Percentiles rank a stretch among this genome's conserved stretches.
These are phyloP conservation scores for Ammodytes dubius DNA, from an alignment of 2,113 vertebrate species.

Conservation along the genomic window DNA sequence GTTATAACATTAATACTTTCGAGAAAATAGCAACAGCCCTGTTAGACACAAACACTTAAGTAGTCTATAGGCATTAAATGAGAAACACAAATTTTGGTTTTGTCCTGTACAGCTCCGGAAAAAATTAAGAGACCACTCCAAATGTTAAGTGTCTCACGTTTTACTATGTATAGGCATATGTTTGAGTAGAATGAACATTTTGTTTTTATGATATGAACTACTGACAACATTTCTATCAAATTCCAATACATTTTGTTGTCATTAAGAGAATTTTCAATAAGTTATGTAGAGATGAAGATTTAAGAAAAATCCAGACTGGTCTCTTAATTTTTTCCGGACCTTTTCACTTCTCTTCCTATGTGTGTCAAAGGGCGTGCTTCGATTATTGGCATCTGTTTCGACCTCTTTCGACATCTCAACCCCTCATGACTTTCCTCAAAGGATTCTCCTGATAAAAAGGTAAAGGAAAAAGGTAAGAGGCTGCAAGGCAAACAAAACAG, in stretches of 20 bases:
- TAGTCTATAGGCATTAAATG: neutral
- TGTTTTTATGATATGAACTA: too few species aligned
- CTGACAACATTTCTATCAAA: too few species aligned
- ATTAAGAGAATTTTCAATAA: too few species aligned
- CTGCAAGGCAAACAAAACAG: neutral
- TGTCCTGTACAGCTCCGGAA: too few species aligned
- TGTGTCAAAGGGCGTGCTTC: too few species aligned
- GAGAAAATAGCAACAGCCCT: neutral
- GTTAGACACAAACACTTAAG: neutral
- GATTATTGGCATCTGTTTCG: neutral
- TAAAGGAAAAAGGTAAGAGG: neutral
- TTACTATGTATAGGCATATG: too few species aligned
- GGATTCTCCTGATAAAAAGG: neutral
- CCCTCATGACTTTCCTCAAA: conserved; percentile 4
- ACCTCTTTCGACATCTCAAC: neutral
- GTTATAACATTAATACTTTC: neutral
- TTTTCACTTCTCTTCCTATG: neutral
- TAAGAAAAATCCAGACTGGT: too few species aligned
- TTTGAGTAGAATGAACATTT: neutral
- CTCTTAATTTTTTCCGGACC: neutral
- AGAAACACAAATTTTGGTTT: neutral
- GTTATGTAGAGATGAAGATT: too few species aligned
- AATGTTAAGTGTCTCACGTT: too few species aligned
- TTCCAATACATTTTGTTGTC: too few species aligned
- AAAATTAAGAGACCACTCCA: too few species aligned